Percentiles rank a stretch among this genome's conserved stretches.
Conservation (phyloP, 2,888 invertebrate species). For the Aporophyla lueneburgensis region DNA sequence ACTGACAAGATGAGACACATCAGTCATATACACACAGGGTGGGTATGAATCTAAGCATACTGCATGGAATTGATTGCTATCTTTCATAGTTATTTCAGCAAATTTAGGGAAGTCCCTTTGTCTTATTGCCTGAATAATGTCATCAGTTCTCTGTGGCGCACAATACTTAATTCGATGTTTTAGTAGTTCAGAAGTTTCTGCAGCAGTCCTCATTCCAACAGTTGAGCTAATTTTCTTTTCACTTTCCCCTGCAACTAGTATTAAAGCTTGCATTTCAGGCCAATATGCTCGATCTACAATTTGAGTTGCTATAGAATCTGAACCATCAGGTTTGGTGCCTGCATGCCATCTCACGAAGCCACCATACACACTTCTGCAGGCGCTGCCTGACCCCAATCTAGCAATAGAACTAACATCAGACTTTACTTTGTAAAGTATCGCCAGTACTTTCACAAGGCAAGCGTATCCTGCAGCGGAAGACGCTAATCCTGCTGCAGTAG, state of each 20-base stretch:
- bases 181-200: slow-evolving; percentile 95
- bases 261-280: slow-evolving; percentile 97
- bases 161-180: slow-evolving; percentile 93
- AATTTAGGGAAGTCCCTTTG: slow-evolving; percentile 95
- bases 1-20: slow-evolving; percentile 95
- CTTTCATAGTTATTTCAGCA: slow-evolving; percentile 98
- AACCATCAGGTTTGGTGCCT: slow-evolving; percentile 92
- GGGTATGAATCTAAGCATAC: slow-evolving; percentile 98
- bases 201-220: slow-evolving; percentile 96
- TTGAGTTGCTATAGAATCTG: slow-evolving; percentile 94
- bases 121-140: slow-evolving; percentile 90
- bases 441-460: slow-evolving; percentile 95
- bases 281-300: slow-evolving; percentile 95
- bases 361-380: slow-evolving; percentile 98
- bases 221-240: slow-evolving; percentile 97
- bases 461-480: slow-evolving; percentile 99
- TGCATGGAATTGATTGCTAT: slow-evolving; percentile 99
- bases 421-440: slow-evolving; percentile 93
- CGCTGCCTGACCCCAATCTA: slow-evolving; percentile 97
- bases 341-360: slow-evolving; percentile 98
- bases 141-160: slow-evolving; percentile 93
- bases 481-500: slow-evolving; percentile 99
- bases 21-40: slow-evolving; percentile 98
- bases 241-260: slow-evolving; percentile 96
- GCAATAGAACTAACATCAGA: slow-evolving; percentile 95